Percentiles rank a stretch among this genome's conserved stretches.
Conservation (phyloP, 2,113 vertebrate species). For the Tricholaema leucomelas region DNA sequence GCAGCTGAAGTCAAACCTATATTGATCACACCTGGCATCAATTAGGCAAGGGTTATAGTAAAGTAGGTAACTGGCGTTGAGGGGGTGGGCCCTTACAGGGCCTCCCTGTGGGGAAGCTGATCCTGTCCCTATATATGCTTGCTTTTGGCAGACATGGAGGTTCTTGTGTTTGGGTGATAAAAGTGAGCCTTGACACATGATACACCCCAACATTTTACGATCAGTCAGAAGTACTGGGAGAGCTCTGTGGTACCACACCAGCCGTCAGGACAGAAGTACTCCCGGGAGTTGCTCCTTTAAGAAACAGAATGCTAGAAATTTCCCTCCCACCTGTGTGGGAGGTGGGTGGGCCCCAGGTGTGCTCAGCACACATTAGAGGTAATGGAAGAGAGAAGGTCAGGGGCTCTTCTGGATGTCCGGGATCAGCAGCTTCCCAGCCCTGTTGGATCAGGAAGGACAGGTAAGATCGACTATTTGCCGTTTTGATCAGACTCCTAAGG, state of each 20-base stretch:
- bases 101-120: background rate
- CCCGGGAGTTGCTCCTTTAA: background rate
- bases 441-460: background rate
- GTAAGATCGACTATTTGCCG: background rate
- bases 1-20: background rate
- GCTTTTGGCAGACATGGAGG: fast-evolving
- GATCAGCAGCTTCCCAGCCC: background rate
- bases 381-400: background rate
- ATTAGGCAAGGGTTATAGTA: background rate
- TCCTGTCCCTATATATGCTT: background rate
- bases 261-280: background rate
- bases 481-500: background rate
- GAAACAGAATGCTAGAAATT: background rate
- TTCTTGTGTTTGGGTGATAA: background rate
- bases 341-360: too few relatives aligned
- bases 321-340: background rate
- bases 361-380: background rate
- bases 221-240: background rate
- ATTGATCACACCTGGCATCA: background rate
- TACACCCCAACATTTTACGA: fast-evolving
- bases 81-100: background rate
- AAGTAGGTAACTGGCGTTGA: background rate
- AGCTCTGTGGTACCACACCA: background rate
- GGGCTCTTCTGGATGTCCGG: background rate
- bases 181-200: fast-evolving